Conservation (phyloP, 2,888 invertebrate genomes). For the Cistogaster globosa region DNA sequence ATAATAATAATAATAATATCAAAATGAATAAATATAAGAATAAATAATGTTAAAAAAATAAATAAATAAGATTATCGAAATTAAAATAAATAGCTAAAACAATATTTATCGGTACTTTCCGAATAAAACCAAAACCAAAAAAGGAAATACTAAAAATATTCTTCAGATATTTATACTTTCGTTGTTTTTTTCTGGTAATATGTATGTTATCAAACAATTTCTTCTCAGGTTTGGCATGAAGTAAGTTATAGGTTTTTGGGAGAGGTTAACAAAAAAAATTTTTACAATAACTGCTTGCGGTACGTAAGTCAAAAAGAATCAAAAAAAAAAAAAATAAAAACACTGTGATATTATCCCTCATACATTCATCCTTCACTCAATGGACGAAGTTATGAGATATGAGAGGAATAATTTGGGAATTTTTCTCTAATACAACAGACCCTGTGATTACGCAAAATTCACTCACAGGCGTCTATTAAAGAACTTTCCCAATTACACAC, state of each 20-base stretch:
- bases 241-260: not conserved
- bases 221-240: not conserved
- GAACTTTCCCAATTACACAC: too few species aligned
- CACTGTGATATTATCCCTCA: not conserved
- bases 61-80: too few species aligned
- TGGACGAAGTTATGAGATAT: not conserved
- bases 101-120: too few species aligned
- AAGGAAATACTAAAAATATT: too few species aligned
- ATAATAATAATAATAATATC: too few species aligned
- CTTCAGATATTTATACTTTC: too few species aligned
- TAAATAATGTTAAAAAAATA: too few species aligned
- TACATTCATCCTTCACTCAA: not conserved
- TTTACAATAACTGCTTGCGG: not conserved
- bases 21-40: too few species aligned
- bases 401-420: not conserved
- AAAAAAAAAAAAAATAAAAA: too few species aligned
- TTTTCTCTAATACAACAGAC: not conserved
- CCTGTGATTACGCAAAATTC: not conserved
- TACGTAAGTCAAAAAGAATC: not conserved
- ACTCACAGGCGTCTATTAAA: not conserved
- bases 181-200: too few species aligned
- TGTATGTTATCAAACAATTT: not conserved
- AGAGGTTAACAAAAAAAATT: not conserved
- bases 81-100: too few species aligned
- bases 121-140: too few species aligned